Evolutionary conservation across 2,797 vertebrate genomes (phyloP).

Genomic region (Diplodus puntazzo): DNA sequence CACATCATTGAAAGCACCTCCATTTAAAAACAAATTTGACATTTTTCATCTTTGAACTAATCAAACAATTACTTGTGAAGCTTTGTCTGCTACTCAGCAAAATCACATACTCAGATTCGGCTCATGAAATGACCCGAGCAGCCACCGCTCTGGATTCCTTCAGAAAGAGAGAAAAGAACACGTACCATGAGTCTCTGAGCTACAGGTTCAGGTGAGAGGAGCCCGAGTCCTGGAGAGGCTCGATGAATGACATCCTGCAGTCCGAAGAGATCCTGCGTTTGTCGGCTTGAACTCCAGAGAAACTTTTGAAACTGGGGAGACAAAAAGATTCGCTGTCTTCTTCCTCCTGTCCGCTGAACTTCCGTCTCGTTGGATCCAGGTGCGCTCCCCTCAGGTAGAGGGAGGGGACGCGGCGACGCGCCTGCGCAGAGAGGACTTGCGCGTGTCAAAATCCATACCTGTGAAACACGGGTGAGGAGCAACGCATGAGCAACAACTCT

Average conservation of each 20-base stretch:
- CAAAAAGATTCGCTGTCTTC: constrained; percentile 26
- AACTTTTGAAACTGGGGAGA: constrained; percentile 4
- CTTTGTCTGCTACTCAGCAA: background rate
- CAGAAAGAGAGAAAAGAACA: constrained; percentile 17
- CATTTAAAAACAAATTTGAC: background rate
- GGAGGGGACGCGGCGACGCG: constrained; percentile 73
- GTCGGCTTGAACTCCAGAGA: background rate
- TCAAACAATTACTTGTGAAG: background rate
- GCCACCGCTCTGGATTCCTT: constrained; percentile 17
- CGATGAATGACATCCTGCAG: constrained; percentile 58
- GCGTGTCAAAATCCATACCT: constrained; percentile 60
- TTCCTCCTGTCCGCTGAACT: constrained; percentile 68
- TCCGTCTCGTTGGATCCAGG: constrained; percentile 89
- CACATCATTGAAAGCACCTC: background rate
- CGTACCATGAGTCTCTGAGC: constrained; percentile 70
- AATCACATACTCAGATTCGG: constrained; percentile 8
- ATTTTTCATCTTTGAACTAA: background rate
- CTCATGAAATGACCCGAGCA: background rate
- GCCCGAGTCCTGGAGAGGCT: background rate
- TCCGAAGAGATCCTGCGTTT: background rate
- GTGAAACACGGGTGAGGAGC: background rate
- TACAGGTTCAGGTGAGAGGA: constrained; percentile 22
- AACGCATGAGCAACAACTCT: no score
- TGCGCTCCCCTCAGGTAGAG: constrained; percentile 85
- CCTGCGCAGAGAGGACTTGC: constrained; percentile 72